phyloP scores from a whole-genome alignment of 1,140 invertebrate species.

The Pseudoatta argentina region DNA sequence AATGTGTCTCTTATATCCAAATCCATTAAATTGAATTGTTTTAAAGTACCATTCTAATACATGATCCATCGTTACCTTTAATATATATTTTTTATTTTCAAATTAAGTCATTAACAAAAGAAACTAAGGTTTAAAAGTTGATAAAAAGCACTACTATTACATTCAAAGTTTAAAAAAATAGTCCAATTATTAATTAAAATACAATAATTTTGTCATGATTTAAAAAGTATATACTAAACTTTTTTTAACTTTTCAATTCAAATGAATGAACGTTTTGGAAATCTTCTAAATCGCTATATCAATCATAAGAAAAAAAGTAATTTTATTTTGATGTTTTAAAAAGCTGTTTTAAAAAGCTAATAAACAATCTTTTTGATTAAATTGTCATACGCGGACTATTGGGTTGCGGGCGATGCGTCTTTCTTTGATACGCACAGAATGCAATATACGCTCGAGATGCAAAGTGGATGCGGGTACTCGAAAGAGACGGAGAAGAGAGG shows the following conservation, averaged over 20 bases:
- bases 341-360: neutral
- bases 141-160: neutral
- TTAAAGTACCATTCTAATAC: conserved; percentile 7
- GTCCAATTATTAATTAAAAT: neutral
- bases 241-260: neutral
- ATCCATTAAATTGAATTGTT: conserved; percentile 48
- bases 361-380: neutral
- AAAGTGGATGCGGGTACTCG: conserved; percentile 60
- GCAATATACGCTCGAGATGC: neutral
- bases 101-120: neutral
- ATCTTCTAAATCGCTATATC: neutral
- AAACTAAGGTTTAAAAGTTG: neutral
- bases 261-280: neutral
- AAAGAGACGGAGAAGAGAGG: neutral
- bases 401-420: neutral
- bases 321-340: neutral
- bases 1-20: conserved; percentile 20
- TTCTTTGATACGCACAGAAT: neutral
- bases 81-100: neutral
- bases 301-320: neutral
- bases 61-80: neutral
- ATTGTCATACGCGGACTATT: neutral
- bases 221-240: neutral
- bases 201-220: neutral
- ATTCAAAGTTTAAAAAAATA: neutral